Evolutionary conservation across 2,797 vertebrate genomes (phyloP).

Genomic region (Lepilemur ruficaudatus): DNA sequence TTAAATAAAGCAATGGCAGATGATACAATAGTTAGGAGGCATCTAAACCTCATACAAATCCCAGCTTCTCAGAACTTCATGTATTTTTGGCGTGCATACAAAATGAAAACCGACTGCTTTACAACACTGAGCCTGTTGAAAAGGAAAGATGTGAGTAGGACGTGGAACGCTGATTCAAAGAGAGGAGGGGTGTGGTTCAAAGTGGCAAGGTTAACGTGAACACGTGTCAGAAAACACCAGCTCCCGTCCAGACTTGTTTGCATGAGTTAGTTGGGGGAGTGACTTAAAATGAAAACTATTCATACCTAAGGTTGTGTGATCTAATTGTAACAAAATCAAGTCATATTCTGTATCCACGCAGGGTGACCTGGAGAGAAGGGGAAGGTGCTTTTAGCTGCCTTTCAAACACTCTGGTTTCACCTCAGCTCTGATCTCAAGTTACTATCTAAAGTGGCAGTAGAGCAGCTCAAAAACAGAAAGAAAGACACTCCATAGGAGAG

Average conservation of each 20-base stretch:
- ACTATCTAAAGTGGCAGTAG: background rate
- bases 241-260: conserved; percentile 70
- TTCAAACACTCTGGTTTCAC: background rate
- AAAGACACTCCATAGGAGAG: background rate
- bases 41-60: background rate
- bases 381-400: background rate
- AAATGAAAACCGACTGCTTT: background rate
- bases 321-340: conserved; percentile 65
- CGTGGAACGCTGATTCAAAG: conserved; percentile 29
- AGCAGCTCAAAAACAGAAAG: background rate
- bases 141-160: conserved; percentile 65
- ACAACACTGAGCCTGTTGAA: background rate
- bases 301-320: conserved; percentile 58
- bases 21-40: background rate
- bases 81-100: rapidly evolving
- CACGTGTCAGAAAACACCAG: conserved; percentile 68
- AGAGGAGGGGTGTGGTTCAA: conserved; percentile 57
- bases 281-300: conserved; percentile 70
- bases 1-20: background rate
- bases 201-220: conserved; percentile 60
- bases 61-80: background rate
- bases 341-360: conserved; percentile 54
- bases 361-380: background rate
- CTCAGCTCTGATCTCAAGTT: background rate
- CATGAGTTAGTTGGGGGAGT: conserved; percentile 56